These are phyloP conservation scores for Chionomys nivalis DNA, from an alignment of 2,113 vertebrate genomes.

Conservation along the genomic window DNA sequence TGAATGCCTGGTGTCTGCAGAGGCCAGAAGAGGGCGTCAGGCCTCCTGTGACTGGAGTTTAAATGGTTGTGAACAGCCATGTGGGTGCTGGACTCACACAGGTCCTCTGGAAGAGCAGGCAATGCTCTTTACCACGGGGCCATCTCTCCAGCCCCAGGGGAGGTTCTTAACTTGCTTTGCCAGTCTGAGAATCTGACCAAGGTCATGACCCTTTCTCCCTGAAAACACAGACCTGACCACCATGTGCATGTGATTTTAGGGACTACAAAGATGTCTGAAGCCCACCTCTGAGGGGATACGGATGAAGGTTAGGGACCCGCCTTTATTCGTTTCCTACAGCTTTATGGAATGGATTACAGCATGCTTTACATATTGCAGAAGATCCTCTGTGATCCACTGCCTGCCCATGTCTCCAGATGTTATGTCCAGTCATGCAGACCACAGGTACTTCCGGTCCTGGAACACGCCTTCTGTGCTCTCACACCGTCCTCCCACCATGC, in stretches of 20 bases:
- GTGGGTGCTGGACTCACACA: neutral
- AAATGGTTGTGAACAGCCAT: neutral
- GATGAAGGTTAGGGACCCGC: neutral
- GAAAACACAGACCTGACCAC: neutral
- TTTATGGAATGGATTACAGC: neutral
- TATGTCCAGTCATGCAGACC: conserved; percentile 11
- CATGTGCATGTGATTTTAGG: neutral
- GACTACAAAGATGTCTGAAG: neutral
- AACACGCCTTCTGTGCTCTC: neutral
- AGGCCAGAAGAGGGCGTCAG: neutral
- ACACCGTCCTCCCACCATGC: neutral
- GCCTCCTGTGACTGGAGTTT: neutral
- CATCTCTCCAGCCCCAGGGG: too few relatives aligned
- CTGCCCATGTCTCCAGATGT: neutral
- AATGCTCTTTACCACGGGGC: neutral
- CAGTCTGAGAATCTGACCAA: neutral
- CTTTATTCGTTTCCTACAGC: neutral
- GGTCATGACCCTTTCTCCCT: neutral
- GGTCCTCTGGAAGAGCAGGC: neutral
- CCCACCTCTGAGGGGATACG: neutral
- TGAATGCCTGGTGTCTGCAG: neutral
- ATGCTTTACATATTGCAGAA: neutral
- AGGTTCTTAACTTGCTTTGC: neutral
- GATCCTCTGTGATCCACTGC: neutral
- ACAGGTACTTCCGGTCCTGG: neutral